Evolutionary conservation across 2,888 invertebrate genomes (phyloP), one percentile per base, ranked within the genome.

Genomic region (Mythimna pallens): DNA sequence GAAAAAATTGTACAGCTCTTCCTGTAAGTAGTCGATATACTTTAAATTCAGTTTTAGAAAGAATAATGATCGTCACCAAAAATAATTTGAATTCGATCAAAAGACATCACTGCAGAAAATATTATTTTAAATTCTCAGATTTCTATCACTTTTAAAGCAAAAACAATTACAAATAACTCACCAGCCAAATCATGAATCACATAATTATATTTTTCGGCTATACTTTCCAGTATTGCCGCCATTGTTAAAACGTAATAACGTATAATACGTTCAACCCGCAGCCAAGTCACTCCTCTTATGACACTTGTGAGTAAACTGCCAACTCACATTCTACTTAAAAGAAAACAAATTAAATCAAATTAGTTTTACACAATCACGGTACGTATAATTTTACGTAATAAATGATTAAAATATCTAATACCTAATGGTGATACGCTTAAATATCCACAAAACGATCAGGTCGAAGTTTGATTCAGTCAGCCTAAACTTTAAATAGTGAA

Each of bases 151-250:
- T 34, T 5, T 20, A 6, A 57, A 34, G 0, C 9, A 34, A 34
- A 58, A 58, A 20, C 25, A 20, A 30, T 52, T 55, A 34, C 2
- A 57, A 52, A 25, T 9, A 34, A 85, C 91, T 88, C 34, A 91
- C 91, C 90, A 22, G 86, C 84, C 52, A 89, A 84, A 40, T 91
- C 91, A 22, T 89, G 81, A 9, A 89, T 61, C 7, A 87, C 52
- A 83, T 90, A 87, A 66, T 87, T 85, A 52, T 90, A 89, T 72
- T 84, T 84, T 12, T 82, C 70, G 36, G 78, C 43, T 62, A 87
- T 63, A 68, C 74, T 75, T 6, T 83, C 72, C 9, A 87, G 17
- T 20, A 88, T n/a, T 17, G 72, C 75, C 22, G 82, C 69, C 89
- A 89, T 89, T 80, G 43, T 25, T 9, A 47, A 66, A 65, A 36